phyloP scores from a whole-genome alignment of 1,140 invertebrate genomes.

The Asobara japonica region DNA sequence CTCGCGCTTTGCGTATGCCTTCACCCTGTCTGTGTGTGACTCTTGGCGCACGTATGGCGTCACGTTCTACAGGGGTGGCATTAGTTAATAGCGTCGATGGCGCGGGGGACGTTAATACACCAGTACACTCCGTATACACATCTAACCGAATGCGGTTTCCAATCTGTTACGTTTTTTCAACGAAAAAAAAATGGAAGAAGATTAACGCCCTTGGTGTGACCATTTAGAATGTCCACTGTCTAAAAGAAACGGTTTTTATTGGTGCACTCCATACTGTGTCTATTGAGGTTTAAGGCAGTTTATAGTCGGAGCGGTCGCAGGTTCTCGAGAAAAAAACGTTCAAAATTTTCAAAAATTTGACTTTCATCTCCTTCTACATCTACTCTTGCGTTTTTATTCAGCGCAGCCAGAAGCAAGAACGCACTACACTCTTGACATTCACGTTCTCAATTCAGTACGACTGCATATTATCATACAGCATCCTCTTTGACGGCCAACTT shows the following conservation, averaged over 20 bases:
- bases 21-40: slow-evolving; percentile 38
- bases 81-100: slow-evolving; percentile 62
- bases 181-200: slow-evolving; percentile 31
- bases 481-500: slow-evolving; percentile 54
- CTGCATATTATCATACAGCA: slow-evolving; percentile 61
- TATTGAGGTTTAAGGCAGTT: too few relatives aligned
- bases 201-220: slow-evolving; percentile 44
- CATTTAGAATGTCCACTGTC: too few relatives aligned
- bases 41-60: slow-evolving; percentile 57
- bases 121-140: slow-evolving; percentile 28
- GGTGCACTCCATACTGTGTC: too few relatives aligned
- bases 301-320: too few relatives aligned
- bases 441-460: slow-evolving; percentile 64
- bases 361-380: too few relatives aligned
- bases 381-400: not conserved
- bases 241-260: too few relatives aligned
- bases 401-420: slow-evolving; percentile 32
- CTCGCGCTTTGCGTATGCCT: slow-evolving; percentile 32
- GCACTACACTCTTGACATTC: slow-evolving; percentile 55
- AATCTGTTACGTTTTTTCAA: slow-evolving; percentile 66
- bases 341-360: too few relatives aligned
- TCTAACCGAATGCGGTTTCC: slow-evolving; percentile 65
- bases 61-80: slow-evolving; percentile 38
- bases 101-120: slow-evolving; percentile 43
- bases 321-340: not conserved